Evolutionary conservation across 1,140 invertebrate genomes (phyloP), one percentile per base, ranked within the genome.

Genomic region (Saccostrea glomerata): DNA sequence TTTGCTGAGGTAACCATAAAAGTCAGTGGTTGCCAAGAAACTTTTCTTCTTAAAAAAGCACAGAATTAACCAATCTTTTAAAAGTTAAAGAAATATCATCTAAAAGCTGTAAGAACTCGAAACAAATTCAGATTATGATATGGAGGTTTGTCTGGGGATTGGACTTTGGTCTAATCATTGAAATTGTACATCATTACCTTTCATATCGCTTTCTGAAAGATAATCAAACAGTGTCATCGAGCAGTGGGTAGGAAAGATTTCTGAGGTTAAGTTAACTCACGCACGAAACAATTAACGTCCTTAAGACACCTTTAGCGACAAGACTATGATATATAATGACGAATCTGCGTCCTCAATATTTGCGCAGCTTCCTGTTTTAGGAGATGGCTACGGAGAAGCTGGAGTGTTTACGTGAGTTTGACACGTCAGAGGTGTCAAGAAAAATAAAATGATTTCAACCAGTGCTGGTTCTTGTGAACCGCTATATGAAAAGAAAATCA

Each of bases 331-430:
- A 73, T 25, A 73, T 73, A 73, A 73, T 73, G 66, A 73, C 23
- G 66, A 73, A 73, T 73, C 25, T 73, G 66, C 66, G 66, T 73
- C 66, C 66, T 73, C 25, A 25, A 73, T 73, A 25, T 73, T 73
- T 73, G 66, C 66, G 66, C 66, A 73, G 66, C 23, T 73, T 73
- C 66, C 66, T 23, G 66, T 73, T n/a, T 30, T n/a, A 25, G 66
- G 23, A 73, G n/a, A 73, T 73, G 25, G 30, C 12, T 25, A 25
- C 66, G 25, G 58, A 73, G 23, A 73, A 73, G 23, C 66, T 23
- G 25, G 25, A 23, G n/a, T 73, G 66, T 73, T 73, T 73, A 73
- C 66, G 66, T 23, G 25, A 7, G 66, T 73, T 25, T 12, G 13
- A 73, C 25, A 73, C 66, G 66, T 73, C 66, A 73, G 12, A 73